Evolutionary conservation across 2,113 vertebrate genomes (phyloP).

Genomic region (Otocyon megalotis): DNA sequence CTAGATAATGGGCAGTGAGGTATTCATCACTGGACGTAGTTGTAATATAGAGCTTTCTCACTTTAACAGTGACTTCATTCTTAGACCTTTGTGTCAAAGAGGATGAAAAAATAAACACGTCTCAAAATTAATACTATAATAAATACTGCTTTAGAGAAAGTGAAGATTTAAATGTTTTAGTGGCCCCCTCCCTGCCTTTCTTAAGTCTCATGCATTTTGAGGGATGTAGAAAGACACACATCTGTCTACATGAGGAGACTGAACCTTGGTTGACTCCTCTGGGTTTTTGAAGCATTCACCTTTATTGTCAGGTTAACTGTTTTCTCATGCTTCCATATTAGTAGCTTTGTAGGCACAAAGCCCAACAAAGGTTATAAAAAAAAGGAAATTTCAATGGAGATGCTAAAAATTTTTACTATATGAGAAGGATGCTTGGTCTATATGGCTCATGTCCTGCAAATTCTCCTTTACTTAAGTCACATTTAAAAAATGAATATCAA

Average conservation of each 20-base stretch:
- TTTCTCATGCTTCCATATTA: neutral
- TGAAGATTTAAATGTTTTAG: neutral
- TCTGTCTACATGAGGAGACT: neutral
- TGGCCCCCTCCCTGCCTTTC: neutral
- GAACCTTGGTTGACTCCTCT: neutral
- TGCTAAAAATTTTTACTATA: neutral
- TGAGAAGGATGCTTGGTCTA: neutral
- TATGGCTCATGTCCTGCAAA: neutral
- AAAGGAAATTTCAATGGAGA: neutral
- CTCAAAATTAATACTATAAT: neutral
- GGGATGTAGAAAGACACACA: neutral
- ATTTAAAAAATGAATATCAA: neutral
- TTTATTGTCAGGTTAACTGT: neutral
- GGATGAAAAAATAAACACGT: neutral
- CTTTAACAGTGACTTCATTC: neutral
- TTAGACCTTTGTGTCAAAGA: neutral
- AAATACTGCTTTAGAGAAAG: neutral
- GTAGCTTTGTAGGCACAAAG: neutral
- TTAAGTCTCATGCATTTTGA: neutral
- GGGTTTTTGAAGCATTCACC: neutral
- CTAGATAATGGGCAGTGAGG: slow-evolving; percentile 76
- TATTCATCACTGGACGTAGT: slow-evolving; percentile 80
- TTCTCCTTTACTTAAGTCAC: neutral
- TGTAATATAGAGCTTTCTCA: slow-evolving; percentile 55
- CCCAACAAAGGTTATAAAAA: neutral